phyloP scores from a whole-genome alignment of 2,888 invertebrate species.

The Epinotia ramella region DNA sequence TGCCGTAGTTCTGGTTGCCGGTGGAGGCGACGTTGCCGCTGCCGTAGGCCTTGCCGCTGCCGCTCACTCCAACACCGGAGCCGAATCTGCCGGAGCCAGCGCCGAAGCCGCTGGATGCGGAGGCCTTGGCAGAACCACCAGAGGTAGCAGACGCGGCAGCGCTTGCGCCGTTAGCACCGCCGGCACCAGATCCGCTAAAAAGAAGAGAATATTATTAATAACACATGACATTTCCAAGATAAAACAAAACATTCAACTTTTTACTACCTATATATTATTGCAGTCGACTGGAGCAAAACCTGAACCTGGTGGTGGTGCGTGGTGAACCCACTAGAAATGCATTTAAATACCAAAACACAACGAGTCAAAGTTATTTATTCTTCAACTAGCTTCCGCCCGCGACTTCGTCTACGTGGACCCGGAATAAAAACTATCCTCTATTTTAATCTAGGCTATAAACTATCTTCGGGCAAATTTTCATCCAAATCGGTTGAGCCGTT shows the following conservation, averaged over 20 bases:
- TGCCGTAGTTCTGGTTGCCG: conserved; percentile 47
- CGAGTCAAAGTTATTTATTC: no score
- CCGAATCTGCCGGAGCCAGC: conserved; percentile 21
- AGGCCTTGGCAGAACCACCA: conserved; percentile 43
- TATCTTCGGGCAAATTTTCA: no score
- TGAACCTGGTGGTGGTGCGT: no score
- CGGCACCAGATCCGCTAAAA: conserved; percentile 48
- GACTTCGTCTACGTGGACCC: no score
- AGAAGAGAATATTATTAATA: conserved; percentile 15
- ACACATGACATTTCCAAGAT: neutral
- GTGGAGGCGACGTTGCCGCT: neutral
- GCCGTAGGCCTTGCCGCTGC: conserved; percentile 14
- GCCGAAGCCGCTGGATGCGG: conserved; percentile 35
- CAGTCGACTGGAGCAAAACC: no score
- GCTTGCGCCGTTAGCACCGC: conserved; percentile 38
- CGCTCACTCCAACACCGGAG: conserved; percentile 14
- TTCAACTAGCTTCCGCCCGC: no score
- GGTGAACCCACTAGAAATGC: no score
- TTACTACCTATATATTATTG: no score
- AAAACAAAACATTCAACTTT: neutral
- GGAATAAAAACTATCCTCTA: no score
- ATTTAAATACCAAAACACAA: no score
- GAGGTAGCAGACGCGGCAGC: conserved; percentile 42
- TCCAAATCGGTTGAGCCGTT: no score
- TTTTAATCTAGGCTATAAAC: no score